Base-by-base conservation (phyloP, 2,888 invertebrate species). In the Hirtodrosophila histrioides region DNA sequence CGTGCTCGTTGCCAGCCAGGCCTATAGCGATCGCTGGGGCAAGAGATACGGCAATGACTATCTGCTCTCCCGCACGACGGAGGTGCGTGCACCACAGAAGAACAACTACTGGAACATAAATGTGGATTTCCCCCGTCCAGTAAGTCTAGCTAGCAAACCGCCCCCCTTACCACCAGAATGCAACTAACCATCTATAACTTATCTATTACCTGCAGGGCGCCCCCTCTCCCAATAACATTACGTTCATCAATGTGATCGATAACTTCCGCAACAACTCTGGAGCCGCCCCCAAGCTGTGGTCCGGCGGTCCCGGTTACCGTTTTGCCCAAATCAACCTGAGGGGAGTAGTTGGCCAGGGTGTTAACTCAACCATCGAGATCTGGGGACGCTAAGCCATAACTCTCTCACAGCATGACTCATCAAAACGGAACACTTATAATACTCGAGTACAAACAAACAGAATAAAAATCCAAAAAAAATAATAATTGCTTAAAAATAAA, bases 221-320 rank as follows among this genome's bases (percentile, higher is more conserved):
- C 11, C 53, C 10, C 27, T 70, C 66, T 17, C 10, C 3, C 2
- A 67, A 68, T 37, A 78, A 62, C 27, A 86, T 89, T 27, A 67
- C 72, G 3, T 64, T 35, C 9, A 33, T 89, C 51, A 55, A 49
- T 39, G 83, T 85, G 0, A 68, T 55, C 57, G 89, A 89, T 54
- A 81, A 80, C 63, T 89, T 88, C 60, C 81, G 69, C 54, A 89
- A 89, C 61, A 69, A 2, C 27, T 81, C 88, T 0, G 89, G 89
- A 0, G 88, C 89, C 11, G 0, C 23, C 0, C 66, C 84, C n/a
- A 66, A 36, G 4, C 54, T 89, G 0, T 69, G 27, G 46, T 74
- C 79, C 7, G 89, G 89, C 29, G 89, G 89, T 37, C 78, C 78
- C 0, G 66, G 68, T 10, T 71, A 7, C 4, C 75, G 60, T 9